Conservation (phyloP, 2,888 invertebrate species). For the Parnassius apollo region DNA sequence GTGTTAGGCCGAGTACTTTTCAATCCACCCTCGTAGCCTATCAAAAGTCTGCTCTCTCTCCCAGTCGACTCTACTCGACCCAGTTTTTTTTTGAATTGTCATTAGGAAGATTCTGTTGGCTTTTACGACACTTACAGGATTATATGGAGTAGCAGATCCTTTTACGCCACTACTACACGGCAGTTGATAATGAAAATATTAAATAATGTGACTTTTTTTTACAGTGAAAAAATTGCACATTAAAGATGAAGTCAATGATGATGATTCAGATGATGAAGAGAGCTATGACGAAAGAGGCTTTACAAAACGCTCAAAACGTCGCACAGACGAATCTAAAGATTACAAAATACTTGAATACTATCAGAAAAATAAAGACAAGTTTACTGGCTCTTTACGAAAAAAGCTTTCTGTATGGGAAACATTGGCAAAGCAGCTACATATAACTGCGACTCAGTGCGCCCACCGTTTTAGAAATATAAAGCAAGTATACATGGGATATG, state of each 20-base stretch:
- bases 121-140: too few species aligned
- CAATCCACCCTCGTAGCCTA: too few species aligned
- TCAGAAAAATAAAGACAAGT: constrained; percentile 65
- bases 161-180: too few species aligned
- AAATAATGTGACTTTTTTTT: not conserved
- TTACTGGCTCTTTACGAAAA: constrained; percentile 51
- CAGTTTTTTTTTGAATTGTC: too few species aligned
- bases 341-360: constrained; percentile 68
- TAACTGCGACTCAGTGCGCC: constrained; percentile 60
- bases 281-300: constrained; percentile 50
- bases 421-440: constrained; percentile 54
- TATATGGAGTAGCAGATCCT: too few species aligned
- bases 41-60: too few species aligned
- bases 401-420: constrained; percentile 58
- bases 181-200: not conserved
- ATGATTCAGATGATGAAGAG: constrained; percentile 49
- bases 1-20: too few species aligned
- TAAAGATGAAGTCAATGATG: constrained; percentile 38
- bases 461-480: constrained; percentile 66
- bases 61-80: too few species aligned
- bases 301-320: constrained; percentile 44
- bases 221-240: constrained; percentile 54
- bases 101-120: too few species aligned
- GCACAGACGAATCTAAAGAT: constrained; percentile 52
- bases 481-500: constrained; percentile 60